A percentile compares a stretch with the other conserved stretches of the same genome.
phyloP scores from a whole-genome alignment of 2,113 vertebrate genomes.

The Sinocyclocheilus anophthalmus region DNA sequence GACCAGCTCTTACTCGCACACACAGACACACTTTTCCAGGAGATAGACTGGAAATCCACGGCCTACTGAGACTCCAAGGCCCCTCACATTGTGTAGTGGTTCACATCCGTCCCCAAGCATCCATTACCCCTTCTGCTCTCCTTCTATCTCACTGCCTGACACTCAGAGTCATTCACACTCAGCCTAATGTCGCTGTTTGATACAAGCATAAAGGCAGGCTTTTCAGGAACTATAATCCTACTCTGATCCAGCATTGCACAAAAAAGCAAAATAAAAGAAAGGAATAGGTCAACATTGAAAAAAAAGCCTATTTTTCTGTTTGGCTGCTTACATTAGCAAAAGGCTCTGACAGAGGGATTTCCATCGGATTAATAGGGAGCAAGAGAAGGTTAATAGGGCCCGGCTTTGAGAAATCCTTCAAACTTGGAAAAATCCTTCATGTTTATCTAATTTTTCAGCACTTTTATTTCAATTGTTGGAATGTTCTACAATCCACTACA shows the following conservation, averaged over 20 bases:
- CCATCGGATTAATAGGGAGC: conserved; percentile 38
- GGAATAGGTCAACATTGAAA: conserved; percentile 34
- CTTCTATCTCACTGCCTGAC: conserved; percentile 27
- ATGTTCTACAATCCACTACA: background rate
- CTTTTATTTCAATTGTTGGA: background rate
- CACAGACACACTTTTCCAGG: conserved; percentile 1
- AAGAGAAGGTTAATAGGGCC: conserved; percentile 42
- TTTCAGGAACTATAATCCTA: conserved; percentile 53
- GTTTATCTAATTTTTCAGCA: conserved; percentile 41
- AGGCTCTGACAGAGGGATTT: conserved; percentile 48
- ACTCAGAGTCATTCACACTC: conserved; percentile 37
- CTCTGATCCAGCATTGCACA: conserved; percentile 12
- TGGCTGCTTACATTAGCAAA: conserved; percentile 50
- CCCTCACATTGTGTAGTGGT: background rate
- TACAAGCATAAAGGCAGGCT: conserved; percentile 50
- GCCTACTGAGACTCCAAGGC: conserved; percentile 21
- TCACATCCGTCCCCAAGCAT: conserved; percentile 40
- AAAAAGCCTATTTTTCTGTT: conserved; percentile 35
- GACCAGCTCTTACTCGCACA: background rate
- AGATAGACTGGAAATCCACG: background rate
- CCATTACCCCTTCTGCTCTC: conserved; percentile 34
- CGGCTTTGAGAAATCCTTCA: conserved; percentile 37
- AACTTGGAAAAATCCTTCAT: background rate
- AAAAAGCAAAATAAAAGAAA: conserved; percentile 37
- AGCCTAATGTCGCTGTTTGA: conserved; percentile 42